A percentile compares a stretch with the other conserved stretches of the same genome.
Evolutionary conservation across 1,140 invertebrate genomes (phyloP).

Genomic region (Trichonephila clavipes): DNA sequence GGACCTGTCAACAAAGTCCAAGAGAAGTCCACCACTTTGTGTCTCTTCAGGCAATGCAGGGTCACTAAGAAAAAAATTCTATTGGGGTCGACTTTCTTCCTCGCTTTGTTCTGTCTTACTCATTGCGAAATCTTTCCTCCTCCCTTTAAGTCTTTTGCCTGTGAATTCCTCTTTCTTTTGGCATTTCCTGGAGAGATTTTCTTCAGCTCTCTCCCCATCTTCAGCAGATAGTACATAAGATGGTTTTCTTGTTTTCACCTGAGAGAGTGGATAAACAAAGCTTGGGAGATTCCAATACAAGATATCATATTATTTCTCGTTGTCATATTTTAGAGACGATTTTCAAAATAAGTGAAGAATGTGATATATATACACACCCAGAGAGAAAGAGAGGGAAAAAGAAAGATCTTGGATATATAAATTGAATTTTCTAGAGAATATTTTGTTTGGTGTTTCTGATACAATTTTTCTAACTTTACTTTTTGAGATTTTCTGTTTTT

Average conservation of each 20-base stretch:
- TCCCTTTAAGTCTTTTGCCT: not conserved
- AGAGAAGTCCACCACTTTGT: conserved; percentile 46
- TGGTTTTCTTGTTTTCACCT: conserved; percentile 16
- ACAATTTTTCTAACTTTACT: not conserved
- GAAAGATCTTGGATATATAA: conserved; percentile 9
- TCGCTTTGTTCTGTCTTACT: conserved; percentile 16
- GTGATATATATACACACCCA: not conserved
- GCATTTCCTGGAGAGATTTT: not conserved
- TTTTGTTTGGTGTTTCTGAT: conserved; percentile 14
- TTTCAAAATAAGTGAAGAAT: conserved; percentile 12
- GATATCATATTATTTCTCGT: conserved; percentile 24
- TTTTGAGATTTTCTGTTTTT: not conserved
- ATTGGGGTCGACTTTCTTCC: conserved; percentile 31
- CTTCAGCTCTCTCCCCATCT: not conserved
- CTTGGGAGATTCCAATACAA: not conserved
- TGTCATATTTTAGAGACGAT: conserved; percentile 31
- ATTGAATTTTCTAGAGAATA: conserved; percentile 2
- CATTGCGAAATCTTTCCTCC: not conserved
- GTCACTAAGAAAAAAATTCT: conserved; percentile 34
- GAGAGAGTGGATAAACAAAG: conserved; percentile 40
- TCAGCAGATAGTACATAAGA: conserved; percentile 16
- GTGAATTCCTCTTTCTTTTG: not conserved
- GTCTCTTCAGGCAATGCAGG: not conserved
- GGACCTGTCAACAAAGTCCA: conserved; percentile 42
- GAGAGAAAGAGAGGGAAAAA: not conserved